phyloP scores from a whole-genome alignment of 2,113 vertebrate species.

The Dermatemys mawii region DNA sequence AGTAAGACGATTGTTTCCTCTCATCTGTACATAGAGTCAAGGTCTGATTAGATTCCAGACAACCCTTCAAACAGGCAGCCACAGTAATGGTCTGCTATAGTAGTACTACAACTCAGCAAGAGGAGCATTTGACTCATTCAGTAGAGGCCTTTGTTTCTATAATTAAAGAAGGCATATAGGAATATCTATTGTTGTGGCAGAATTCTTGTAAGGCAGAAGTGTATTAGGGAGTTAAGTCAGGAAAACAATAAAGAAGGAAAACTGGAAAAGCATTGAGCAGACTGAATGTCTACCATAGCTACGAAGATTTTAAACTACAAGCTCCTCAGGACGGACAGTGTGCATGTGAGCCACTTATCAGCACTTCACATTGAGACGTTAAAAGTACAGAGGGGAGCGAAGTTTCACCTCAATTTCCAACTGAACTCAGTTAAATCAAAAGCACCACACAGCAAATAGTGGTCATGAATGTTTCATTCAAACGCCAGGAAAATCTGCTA shows the following conservation, averaged over 20 bases:
- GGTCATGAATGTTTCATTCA: accelerated
- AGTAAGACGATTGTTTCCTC: background rate
- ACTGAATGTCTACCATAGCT: background rate
- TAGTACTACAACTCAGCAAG: background rate
- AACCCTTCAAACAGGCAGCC: accelerated
- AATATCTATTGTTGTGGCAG: background rate
- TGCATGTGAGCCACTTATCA: background rate
- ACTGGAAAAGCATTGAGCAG: background rate
- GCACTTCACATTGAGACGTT: background rate
- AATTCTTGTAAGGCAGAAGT: background rate
- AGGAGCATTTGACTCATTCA: background rate
- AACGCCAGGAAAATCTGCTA: background rate
- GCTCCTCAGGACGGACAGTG: background rate
- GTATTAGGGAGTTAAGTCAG: background rate
- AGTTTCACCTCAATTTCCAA: background rate
- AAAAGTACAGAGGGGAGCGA: accelerated
- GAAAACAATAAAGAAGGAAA: background rate
- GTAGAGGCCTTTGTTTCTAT: accelerated
- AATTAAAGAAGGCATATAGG: accelerated
- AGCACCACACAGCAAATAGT: background rate
- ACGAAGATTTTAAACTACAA: background rate
- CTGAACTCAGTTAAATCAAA: background rate
- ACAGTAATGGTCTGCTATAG: background rate
- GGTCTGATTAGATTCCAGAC: background rate
- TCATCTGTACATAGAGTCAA: accelerated